Base-by-base conservation (phyloP, 2,888 invertebrate species). In the Electrophaes corylata region DNA sequence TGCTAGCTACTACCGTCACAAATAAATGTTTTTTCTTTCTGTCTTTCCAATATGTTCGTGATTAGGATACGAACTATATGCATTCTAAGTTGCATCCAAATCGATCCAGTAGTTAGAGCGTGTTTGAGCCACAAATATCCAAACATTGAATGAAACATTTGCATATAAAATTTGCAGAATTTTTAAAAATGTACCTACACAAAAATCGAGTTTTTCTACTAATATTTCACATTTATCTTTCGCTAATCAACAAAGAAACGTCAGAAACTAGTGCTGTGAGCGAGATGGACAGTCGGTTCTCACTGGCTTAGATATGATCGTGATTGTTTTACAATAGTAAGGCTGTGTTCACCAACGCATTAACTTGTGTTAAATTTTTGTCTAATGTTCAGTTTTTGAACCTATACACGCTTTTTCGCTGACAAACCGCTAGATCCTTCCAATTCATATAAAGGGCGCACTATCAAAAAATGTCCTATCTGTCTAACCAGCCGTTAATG, bases 291-390 rank as follows among this genome's bases (percentile, higher is more conserved):
- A 29, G 35, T 26, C 26, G 26, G 26, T 3, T 10, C 26, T 26
- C 26, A 35, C 35, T 35, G 35, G 4, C 14, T 14, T 14, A 35
- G 35, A 31, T 31, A 29, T 39, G 10, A 49, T 40, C 35, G 37
- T 39, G 48, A 33, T 46, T 35, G 12, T 46, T 46, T 46, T 35
- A 14, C 33, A 46, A 46, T 33, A 46, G 29, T 31, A 18, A 18
- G 4, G 18, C 18, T 29, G 26, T 1, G 10, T 29, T 29, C 10
- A 29, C 26, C 26, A 29, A 29, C 26, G 26, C 26, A 10, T 10
- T 29, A 29, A 29, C 26, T n/a, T n/a, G n/a, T n/a, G n/a, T n/a
- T n/a, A n/a, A n/a, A n/a, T n/a, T n/a, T n/a, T n/a, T n/a, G n/a
- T n/a, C 26, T 8, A 29, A 10, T 29, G 26, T 29, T 29, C 2